Evolutionary conservation across 2,888 invertebrate genomes (phyloP).

Genomic region (Pegoplata infirma): DNA sequence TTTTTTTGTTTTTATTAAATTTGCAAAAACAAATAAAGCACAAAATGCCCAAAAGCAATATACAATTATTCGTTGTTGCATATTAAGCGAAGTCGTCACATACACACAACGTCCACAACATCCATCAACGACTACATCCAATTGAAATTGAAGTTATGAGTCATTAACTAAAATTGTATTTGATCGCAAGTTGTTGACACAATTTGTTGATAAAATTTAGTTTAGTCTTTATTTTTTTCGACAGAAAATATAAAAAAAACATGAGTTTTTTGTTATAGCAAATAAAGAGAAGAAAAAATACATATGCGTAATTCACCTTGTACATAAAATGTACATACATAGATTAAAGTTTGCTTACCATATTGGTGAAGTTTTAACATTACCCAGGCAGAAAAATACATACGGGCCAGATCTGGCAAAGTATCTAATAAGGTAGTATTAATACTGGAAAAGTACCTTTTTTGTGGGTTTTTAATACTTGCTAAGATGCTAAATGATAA

Average conservation of each 20-base stretch:
- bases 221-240: slow-evolving; percentile 22
- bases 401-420: too few species aligned
- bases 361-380: too few species aligned
- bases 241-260: too few species aligned
- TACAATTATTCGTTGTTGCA: slow-evolving; percentile 18
- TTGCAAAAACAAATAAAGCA: slow-evolving; percentile 15
- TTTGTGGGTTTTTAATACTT: too few species aligned
- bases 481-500: too few species aligned
- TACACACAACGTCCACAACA: not conserved
- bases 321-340: too few species aligned
- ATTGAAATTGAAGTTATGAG: slow-evolving; percentile 53
- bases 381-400: too few species aligned
- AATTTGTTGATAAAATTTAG: slow-evolving; percentile 49
- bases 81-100: too few species aligned
- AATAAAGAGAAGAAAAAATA: not conserved
- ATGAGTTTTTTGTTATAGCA: not conserved
- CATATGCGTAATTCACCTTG: not conserved
- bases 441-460: too few species aligned
- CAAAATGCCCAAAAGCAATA: slow-evolving; percentile 1
- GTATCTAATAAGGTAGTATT: too few species aligned
- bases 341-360: too few species aligned
- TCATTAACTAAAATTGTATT: slow-evolving; percentile 44
- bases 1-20: slow-evolving; percentile 17
- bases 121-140: not conserved
- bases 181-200: slow-evolving; percentile 53